A percentile compares a stretch with the other conserved stretches of the same genome.
These are phyloP conservation scores for Abrostola triplasia DNA, from an alignment of 2,888 invertebrate genomes.

Conservation along the genomic window DNA sequence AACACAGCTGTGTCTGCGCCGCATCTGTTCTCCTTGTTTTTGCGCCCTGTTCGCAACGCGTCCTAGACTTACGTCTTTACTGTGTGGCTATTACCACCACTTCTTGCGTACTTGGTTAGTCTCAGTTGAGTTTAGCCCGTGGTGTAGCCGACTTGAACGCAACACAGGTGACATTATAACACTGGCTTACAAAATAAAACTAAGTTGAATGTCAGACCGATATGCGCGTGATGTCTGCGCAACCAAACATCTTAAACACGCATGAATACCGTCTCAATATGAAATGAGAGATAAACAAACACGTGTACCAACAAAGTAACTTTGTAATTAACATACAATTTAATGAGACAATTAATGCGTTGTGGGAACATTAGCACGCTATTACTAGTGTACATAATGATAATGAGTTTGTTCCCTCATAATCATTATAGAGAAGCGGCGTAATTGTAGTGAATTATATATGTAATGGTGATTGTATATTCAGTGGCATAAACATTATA, in stretches of 20 bases:
- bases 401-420: constrained; percentile 43
- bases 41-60: too few species aligned
- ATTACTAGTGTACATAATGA: constrained; percentile 37
- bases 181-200: too few species aligned
- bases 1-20: too few species aligned
- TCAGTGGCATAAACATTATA: not conserved
- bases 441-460: constrained; percentile 44
- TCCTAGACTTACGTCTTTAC: too few species aligned
- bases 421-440: constrained; percentile 34
- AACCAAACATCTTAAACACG: not conserved
- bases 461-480: constrained; percentile 23
- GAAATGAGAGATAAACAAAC: not conserved
- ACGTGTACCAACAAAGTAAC: not conserved
- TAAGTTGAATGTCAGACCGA: too few species aligned
- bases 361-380: constrained; percentile 34
- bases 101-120: too few species aligned
- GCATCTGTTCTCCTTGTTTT: too few species aligned
- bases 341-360: constrained; percentile 31
- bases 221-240: too few species aligned
- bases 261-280: not conserved
- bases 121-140: too few species aligned
- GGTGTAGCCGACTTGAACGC: too few species aligned
- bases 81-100: too few species aligned
- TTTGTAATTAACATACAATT: constrained; percentile 21
- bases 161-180: too few species aligned